Evolutionary conservation across 2,888 invertebrate species (phyloP).

Genomic region (Epinotia demarniana): DNA sequence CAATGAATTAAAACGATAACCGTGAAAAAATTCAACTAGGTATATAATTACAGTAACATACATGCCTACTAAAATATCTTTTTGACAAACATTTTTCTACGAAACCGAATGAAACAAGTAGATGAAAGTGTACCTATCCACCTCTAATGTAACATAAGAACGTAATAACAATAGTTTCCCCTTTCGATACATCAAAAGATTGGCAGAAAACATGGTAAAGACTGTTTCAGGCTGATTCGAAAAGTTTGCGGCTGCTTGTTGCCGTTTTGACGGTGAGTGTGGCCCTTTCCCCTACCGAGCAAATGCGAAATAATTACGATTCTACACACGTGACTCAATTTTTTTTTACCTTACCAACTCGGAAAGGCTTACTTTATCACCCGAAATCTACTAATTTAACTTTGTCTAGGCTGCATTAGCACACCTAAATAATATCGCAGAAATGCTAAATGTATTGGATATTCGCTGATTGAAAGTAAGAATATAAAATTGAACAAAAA

Average conservation of each 20-base stretch:
- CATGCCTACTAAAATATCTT: neutral
- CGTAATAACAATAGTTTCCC: slow-evolving; percentile 55
- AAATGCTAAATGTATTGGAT: too few relatives aligned
- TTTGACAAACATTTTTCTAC: neutral
- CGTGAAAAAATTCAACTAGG: too few relatives aligned
- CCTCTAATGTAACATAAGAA: slow-evolving; percentile 44
- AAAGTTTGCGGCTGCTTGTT: slow-evolving; percentile 54
- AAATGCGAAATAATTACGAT: slow-evolving; percentile 8
- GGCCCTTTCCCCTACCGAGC: slow-evolving; percentile 50
- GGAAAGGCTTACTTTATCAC: too few relatives aligned
- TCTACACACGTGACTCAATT: neutral
- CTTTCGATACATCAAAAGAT: slow-evolving; percentile 61
- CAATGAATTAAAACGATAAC: neutral
- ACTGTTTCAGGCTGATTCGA: slow-evolving; percentile 58
- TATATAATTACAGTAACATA: neutral
- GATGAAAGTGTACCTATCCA: slow-evolving; percentile 35
- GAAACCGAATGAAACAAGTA: slow-evolving; percentile 40
- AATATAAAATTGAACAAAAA: too few relatives aligned
- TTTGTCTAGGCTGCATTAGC: too few relatives aligned
- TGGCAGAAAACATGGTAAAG: slow-evolving; percentile 49
- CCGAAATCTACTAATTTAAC: too few relatives aligned
- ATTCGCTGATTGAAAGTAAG: too few relatives aligned
- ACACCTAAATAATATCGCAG: too few relatives aligned
- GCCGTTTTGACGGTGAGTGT: slow-evolving; percentile 57
- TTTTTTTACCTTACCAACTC: too few relatives aligned